A percentile compares a stretch with the other conserved stretches of the same genome.
These are phyloP conservation scores for Acridotheres tristis DNA, from an alignment of 2,797 vertebrate genomes.

Conservation along the genomic window DNA sequence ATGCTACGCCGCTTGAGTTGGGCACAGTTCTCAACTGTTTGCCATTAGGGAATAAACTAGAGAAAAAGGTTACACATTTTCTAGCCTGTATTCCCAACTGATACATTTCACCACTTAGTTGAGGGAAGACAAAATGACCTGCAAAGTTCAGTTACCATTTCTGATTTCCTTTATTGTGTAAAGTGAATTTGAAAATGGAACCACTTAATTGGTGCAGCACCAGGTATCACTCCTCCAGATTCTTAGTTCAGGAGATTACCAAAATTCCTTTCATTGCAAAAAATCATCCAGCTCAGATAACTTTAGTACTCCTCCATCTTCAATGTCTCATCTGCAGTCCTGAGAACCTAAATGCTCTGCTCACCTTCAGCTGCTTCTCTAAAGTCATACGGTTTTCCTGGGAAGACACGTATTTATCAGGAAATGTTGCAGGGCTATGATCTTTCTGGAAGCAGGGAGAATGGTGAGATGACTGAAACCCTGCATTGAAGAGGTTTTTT, in stretches of 20 bases:
- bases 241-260: not conserved
- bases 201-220: not conserved
- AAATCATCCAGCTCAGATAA: not conserved
- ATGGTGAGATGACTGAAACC: not conserved
- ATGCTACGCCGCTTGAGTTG: rapidly evolving
- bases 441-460: not conserved
- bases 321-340: not conserved
- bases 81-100: not conserved
- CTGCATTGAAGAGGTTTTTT: not conserved
- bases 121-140: not conserved
- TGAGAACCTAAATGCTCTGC: not conserved
- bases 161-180: not conserved
- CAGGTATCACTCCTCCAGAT: not conserved
- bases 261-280: not conserved
- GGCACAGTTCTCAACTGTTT: not conserved
- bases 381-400: not conserved
- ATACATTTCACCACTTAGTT: not conserved
- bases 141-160: not conserved
- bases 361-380: not conserved
- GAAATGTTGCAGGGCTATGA: not conserved
- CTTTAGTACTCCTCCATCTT: not conserved
- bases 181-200: not conserved
- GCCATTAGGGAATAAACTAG: not conserved
- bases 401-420: not conserved
- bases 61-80: not conserved